Conservation (phyloP, 2,888 invertebrate species). For the Oscheius sp. region DNA sequence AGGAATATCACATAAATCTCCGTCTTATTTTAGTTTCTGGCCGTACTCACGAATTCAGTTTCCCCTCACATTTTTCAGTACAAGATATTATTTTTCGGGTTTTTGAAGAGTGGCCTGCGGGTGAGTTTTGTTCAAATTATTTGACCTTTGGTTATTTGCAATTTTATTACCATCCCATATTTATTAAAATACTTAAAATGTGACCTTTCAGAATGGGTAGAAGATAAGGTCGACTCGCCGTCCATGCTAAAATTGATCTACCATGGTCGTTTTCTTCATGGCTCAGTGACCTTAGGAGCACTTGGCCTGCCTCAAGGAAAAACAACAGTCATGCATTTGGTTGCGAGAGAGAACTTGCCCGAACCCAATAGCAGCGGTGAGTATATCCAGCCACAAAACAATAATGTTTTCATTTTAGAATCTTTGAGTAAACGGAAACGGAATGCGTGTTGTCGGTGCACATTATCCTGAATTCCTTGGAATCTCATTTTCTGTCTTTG, state of each 20-base stretch:
- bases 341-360: slow-evolving; percentile 97
- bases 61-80: slow-evolving; percentile 94
- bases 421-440: slow-evolving; percentile 68
- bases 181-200: slow-evolving; percentile 4
- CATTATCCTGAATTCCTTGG: slow-evolving; percentile 42
- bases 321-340: slow-evolving; percentile 99
- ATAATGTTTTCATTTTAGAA: slow-evolving; percentile 60
- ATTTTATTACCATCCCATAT: no score
- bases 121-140: slow-evolving; percentile 77
- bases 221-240: slow-evolving; percentile 87
- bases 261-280: slow-evolving; percentile 86
- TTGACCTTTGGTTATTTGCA: not conserved
- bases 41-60: slow-evolving; percentile 98
- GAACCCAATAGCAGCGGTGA: slow-evolving; percentile 84
- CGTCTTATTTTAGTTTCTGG: slow-evolving; percentile 98
- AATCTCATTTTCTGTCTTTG: slow-evolving; percentile 19
- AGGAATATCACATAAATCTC: slow-evolving; percentile 86
- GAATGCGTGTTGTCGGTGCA: slow-evolving; percentile 68
- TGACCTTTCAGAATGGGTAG: slow-evolving; percentile 86
- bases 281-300: slow-evolving; percentile 77
- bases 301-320: slow-evolving; percentile 95
- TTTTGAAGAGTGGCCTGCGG: slow-evolving; percentile 99
- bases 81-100: slow-evolving; percentile 98
- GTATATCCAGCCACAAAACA: slow-evolving; percentile 17
- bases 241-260: slow-evolving; percentile 98